These are phyloP conservation scores for Nannospalax galili DNA, from an alignment of 2,113 vertebrate species.

Conservation along the genomic window DNA sequence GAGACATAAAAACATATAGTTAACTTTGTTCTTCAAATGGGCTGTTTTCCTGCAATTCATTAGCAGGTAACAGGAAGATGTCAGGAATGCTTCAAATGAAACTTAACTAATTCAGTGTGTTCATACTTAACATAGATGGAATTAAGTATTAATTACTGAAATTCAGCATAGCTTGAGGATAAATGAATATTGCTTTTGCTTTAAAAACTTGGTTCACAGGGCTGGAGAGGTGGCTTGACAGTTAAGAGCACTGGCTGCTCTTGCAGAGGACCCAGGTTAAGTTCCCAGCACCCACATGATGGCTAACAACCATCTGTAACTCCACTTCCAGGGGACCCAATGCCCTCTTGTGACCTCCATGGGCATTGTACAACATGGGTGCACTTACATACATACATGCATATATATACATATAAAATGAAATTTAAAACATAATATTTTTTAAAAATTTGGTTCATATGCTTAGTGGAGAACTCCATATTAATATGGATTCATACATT, in stretches of 20 bases:
- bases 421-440: too few species aligned
- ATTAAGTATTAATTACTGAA: conserved; percentile 8
- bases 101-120: not conserved
- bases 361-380: too few species aligned
- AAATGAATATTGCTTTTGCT: conserved; percentile 44
- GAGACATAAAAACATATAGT: not conserved
- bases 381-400: too few species aligned
- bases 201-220: conserved; percentile 45
- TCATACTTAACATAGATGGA: conserved; percentile 20
- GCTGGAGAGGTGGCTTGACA: too few species aligned
- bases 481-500: not conserved
- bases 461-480: not conserved
- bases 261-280: too few species aligned
- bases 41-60: not conserved
- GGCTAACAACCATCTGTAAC: too few species aligned
- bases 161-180: conserved; percentile 17
- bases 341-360: too few species aligned
- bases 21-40: conserved; percentile 30
- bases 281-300: too few species aligned
- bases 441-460: too few species aligned
- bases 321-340: too few species aligned
- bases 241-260: too few species aligned
- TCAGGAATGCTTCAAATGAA: not conserved
- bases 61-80: not conserved
- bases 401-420: too few species aligned